Evolutionary conservation across 2,888 invertebrate species (phyloP).

Genomic region (Hyposoter dolosus): DNA sequence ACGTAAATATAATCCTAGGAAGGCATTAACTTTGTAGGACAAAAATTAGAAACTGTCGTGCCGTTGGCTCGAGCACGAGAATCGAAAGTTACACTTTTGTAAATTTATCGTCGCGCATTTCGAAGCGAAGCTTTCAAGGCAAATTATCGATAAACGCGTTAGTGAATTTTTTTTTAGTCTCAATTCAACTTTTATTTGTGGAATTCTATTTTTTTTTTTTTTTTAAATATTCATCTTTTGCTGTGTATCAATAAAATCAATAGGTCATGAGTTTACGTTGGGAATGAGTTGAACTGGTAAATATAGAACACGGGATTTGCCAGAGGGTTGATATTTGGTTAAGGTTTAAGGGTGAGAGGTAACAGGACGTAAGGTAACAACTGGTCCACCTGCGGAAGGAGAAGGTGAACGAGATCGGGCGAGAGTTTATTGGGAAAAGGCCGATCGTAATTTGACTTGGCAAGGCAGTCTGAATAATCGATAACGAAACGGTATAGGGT

Average conservation of each 20-base stretch:
- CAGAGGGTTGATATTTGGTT: neutral
- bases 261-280: slow-evolving; percentile 15
- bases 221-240: neutral
- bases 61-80: neutral
- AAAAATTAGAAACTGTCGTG: neutral
- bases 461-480: slow-evolving; percentile 79
- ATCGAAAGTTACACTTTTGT: neutral
- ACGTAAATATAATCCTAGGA: neutral
- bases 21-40: neutral
- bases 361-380: neutral
- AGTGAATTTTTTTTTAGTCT: neutral
- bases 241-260: neutral
- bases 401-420: slow-evolving; percentile 60
- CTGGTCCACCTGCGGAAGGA: slow-evolving; percentile 17
- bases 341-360: slow-evolving; percentile 5
- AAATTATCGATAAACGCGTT: neutral
- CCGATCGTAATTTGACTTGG: slow-evolving; percentile 79
- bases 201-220: neutral
- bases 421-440: slow-evolving; percentile 74
- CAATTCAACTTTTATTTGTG: neutral
- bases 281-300: slow-evolving; percentile 46
- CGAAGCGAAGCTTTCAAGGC: neutral
- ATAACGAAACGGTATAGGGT: slow-evolving; percentile 72
- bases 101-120: neutral
- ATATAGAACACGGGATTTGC: slow-evolving; percentile 36